phyloP scores from a whole-genome alignment of 2,888 invertebrate genomes.

The Stomorhina lunata region DNA sequence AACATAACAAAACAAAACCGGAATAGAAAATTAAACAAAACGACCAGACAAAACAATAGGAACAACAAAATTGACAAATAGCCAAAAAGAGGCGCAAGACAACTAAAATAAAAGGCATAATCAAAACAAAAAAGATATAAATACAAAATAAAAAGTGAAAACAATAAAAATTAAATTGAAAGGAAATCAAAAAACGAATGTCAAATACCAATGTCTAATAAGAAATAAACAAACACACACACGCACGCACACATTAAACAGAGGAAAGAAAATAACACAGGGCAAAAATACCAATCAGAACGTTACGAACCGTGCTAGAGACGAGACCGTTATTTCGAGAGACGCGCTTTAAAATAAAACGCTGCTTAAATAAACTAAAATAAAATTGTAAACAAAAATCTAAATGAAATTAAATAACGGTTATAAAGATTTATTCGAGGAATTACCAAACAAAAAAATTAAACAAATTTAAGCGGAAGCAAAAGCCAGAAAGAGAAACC shows the following conservation, averaged over 20 bases:
- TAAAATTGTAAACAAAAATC: constrained; percentile 21
- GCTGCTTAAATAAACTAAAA: not conserved
- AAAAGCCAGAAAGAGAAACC: not conserved
- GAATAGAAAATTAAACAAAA: constrained; percentile 14
- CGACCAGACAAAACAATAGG: not conserved
- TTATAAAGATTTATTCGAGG: too few relatives aligned
- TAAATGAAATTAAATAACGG: not conserved
- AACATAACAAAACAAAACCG: constrained; percentile 36
- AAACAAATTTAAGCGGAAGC: not conserved
- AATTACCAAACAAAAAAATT: not conserved
- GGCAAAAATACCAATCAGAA: constrained; percentile 53
- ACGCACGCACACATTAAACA: not conserved
- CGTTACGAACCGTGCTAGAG: constrained; percentile 60
- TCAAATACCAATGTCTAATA: constrained; percentile 64
- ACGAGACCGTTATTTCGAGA: constrained; percentile 51
- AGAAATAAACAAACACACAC: constrained; percentile 38
- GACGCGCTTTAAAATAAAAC: constrained; percentile 31
- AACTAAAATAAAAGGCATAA: constrained; percentile 36
- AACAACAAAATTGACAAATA: not conserved
- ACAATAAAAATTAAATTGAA: constrained; percentile 42
- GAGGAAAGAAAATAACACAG: constrained; percentile 27
- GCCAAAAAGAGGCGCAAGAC: not conserved
- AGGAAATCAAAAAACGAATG: constrained; percentile 53
- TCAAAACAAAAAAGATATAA: constrained; percentile 54
- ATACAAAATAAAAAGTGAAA: constrained; percentile 52